Base-by-base conservation (phyloP, 2,888 invertebrate species). In the Nomada lathburiana region DNA sequence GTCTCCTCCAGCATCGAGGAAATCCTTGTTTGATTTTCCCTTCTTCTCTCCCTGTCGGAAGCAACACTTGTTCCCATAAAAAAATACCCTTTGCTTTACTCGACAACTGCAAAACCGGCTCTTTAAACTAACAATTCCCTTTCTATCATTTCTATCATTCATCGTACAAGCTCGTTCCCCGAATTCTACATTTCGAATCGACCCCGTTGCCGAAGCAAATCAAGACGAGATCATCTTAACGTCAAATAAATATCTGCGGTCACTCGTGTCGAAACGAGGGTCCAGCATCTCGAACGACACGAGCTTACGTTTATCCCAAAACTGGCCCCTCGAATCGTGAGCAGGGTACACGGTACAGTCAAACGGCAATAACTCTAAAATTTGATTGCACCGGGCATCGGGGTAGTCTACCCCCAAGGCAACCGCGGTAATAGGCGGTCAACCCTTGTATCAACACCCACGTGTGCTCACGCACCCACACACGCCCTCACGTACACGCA, bases 351-450 rank as follows among this genome's bases (percentile, higher is more conserved):
- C 84, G 81, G 81, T 55, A 77, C 70, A 82, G 81, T 87, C 85
- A 63, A 89, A 82, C 88, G 87, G 92, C 91, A 90, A 91, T 93
- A 92, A 92, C 92, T 93, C 89, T 91, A 86, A 90, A 92, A 93
- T 93, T 92, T 92, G 92, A 93, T 93, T 92, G 92, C 89, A 88
- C 88, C 90, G 80, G 85, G 86, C 86, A 83, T 71, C 70, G 83
- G 87, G 89, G 89, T 88, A 89, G 87, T 86, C 85, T 82, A 87
- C 87, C 89, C 89, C 83, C 77, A 85, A 86, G 88, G 84, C 86
- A 81, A 77, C 72, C 73, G 79, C 82, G 89, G 91, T 91, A 92
- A 93, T 92, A 89, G 91, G 90, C 87, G 90, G 88, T 91, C 91
- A 90, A 90, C 92, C 90, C 91, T 90, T 90, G 90, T 89, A 86